A percentile compares a stretch with the other conserved stretches of the same genome.
Conservation (phyloP, 1,140 invertebrate species). For the Hypothenemus hampei region DNA sequence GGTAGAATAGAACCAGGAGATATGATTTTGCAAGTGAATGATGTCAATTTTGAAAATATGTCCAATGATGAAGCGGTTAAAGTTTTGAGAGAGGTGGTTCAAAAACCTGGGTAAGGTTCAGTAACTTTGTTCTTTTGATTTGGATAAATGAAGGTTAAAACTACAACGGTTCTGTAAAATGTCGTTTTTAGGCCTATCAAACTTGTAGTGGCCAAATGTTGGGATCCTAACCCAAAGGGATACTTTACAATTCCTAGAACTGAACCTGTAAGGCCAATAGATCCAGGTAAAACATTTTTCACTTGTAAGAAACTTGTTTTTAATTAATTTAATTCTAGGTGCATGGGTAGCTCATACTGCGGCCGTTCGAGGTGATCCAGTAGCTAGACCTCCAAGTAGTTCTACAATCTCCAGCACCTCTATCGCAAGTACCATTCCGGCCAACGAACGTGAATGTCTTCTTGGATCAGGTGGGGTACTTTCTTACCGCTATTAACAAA, state of each 20-base stretch:
- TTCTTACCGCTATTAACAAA: no score
- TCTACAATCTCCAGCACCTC: slow-evolving; percentile 70
- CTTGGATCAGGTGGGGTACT: slow-evolving; percentile 39
- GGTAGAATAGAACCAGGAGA: slow-evolving; percentile 93
- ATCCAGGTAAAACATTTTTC: slow-evolving; percentile 63
- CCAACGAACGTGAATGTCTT: slow-evolving; percentile 58
- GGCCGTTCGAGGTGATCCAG: slow-evolving; percentile 60
- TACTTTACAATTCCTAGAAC: slow-evolving; percentile 96
- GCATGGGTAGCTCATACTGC: slow-evolving; percentile 97
- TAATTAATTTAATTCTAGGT: slow-evolving; percentile 52
- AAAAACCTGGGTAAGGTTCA: slow-evolving; percentile 89
- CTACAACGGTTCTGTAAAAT: slow-evolving; percentile 1
- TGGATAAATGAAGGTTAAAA: no score
- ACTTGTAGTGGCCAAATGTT: slow-evolving; percentile 92
- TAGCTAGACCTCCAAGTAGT: slow-evolving; percentile 67
- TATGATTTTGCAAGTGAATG: slow-evolving; percentile 96
- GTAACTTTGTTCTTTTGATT: no score
- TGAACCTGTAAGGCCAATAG: slow-evolving; percentile 96
- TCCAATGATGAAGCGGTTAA: slow-evolving; percentile 96
- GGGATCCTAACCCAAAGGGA: slow-evolving; percentile 95
- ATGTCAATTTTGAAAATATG: slow-evolving; percentile 98
- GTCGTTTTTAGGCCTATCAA: slow-evolving; percentile 70
- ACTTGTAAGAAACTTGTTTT: neutral
- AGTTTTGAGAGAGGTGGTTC: slow-evolving; percentile 91
- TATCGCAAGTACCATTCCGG: slow-evolving; percentile 72